Conservation (phyloP, 1,140 invertebrate species). For the Bombus soroeensis region DNA sequence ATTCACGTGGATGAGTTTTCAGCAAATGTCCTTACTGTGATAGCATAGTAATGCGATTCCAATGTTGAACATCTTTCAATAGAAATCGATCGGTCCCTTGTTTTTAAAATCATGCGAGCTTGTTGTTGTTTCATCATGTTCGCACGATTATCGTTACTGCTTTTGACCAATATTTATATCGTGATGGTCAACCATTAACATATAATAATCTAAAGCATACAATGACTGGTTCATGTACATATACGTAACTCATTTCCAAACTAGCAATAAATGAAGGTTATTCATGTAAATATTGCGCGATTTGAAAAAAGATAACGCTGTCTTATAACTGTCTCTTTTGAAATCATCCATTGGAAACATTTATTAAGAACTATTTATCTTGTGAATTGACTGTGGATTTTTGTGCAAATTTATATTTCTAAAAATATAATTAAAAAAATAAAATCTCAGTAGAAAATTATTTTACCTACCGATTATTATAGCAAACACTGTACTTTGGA, state of each 20-base stretch:
- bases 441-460: too few species aligned
- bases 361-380: neutral
- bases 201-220: neutral
- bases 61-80: constrained; percentile 70
- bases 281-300: neutral
- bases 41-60: constrained; percentile 67
- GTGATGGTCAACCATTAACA: neutral
- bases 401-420: too few species aligned
- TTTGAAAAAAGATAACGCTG: neutral
- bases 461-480: too few species aligned
- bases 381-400: too few species aligned
- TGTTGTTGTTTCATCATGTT: constrained; percentile 48
- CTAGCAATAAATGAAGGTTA: neutral
- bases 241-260: neutral
- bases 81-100: constrained; percentile 68
- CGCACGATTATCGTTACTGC: constrained; percentile 28
- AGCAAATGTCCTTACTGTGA: constrained; percentile 57
- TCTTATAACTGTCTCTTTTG: neutral
- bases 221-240: neutral
- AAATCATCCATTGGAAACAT: neutral
- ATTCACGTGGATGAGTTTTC: constrained; percentile 64
- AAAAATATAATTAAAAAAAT: too few species aligned
- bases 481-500: too few species aligned
- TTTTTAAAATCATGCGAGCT: constrained; percentile 58
- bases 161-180: constrained; percentile 20